Evolutionary conservation across 1,140 invertebrate species (phyloP), one percentile per base, ranked within the genome.

Genomic region (Pseudomyrmex sp.): DNA sequence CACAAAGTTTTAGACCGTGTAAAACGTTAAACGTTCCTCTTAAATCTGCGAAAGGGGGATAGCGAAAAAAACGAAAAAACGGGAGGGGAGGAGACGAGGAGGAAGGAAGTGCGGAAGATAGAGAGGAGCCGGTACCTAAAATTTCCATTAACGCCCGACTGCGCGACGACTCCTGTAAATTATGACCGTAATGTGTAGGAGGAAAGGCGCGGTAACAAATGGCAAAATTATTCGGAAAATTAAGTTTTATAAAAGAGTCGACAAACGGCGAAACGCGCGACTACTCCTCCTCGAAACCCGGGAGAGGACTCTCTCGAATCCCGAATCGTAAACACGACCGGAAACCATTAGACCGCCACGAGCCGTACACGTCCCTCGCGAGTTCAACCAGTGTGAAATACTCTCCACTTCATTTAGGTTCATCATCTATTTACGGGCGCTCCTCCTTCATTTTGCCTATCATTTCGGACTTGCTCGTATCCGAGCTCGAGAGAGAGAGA

Each of bases 201-300:
- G 70, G 68, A 61, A 66, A 70, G 72, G 68, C 79, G 77, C 79
- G 77, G 79, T 90, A 87, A 88, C 70, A 83, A 88, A 83, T 87
- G 85, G 86, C 72, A 82, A 76, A 88, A 88, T 88, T 87, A 87
- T 87, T 74, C 79, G 59, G 82, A 73, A 87, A 89, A 85, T 86
- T 86, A 88, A 88, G 70, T 87, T 86, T 88, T 80, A 83, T 88
- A 86, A 86, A 83, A 72, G 85, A 87, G 75, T 80, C 83, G 35
- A 76, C 56, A 54, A 7, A 48, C 46, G 61, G 18, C 18, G 18
- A 18, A 18, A 44, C n/a, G 59, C 65, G 65, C 35, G 5, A 35
- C 4, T 5, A 7, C 35, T 35, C 5, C 35, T 35, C 35, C 35
- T 26, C 35, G 35, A 35, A 35, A 35, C 35, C 5, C 35, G 35